Percentiles rank a stretch among this genome's conserved stretches.
These are phyloP conservation scores for Varecia variegata DNA, from an alignment of 2,797 vertebrate genomes.

Conservation along the genomic window DNA sequence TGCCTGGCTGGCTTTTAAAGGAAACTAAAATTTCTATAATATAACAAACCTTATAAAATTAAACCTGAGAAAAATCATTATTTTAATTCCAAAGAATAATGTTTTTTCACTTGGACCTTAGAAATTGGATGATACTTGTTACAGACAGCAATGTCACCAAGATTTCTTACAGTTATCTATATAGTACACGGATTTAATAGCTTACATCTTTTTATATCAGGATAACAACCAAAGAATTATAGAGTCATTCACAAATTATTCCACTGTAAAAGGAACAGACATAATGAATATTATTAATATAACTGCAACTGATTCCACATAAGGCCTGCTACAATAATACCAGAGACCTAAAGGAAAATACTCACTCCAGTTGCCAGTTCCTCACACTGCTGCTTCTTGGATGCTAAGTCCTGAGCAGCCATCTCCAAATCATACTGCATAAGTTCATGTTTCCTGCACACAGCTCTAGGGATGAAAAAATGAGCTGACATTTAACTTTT, in stretches of 20 bases:
- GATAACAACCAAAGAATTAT: background rate
- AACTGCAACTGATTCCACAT: background rate
- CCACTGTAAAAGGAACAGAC: background rate
- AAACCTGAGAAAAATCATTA: too few relatives aligned
- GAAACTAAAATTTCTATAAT: too few relatives aligned
- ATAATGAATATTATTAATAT: background rate
- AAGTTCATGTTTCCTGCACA: constrained; percentile 97
- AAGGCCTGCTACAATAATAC: background rate
- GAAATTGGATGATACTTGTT: background rate
- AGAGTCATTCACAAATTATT: background rate
- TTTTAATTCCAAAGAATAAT: too few relatives aligned
- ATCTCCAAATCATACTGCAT: constrained; percentile 95
- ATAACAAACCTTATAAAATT: too few relatives aligned
- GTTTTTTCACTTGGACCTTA: background rate
- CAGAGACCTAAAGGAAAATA: constrained; percentile 63
- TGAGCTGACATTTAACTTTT: background rate
- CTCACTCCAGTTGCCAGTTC: constrained; percentile 95
- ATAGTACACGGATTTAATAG: background rate
- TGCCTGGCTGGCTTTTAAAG: background rate
- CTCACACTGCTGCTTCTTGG: constrained; percentile 97
- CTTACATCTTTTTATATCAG: background rate
- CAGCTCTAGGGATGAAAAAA: constrained; percentile 87
- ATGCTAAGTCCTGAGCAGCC: constrained; percentile 91
- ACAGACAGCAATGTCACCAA: background rate
- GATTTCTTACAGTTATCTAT: background rate